Conservation (phyloP, 2,888 invertebrate genomes). For the Gisinianus flammeolus region DNA sequence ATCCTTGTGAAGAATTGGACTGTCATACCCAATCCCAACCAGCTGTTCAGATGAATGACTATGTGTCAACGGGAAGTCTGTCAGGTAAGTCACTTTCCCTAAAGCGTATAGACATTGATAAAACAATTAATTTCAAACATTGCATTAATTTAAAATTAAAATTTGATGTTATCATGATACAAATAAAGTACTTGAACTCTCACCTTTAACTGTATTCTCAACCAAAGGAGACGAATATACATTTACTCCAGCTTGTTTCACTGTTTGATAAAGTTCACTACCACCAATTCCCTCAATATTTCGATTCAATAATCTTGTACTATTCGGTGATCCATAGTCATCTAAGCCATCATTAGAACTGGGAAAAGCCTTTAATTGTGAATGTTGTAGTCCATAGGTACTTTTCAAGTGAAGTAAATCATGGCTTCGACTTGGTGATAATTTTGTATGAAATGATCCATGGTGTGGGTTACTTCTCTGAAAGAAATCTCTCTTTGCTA, state of each 20-base stretch:
- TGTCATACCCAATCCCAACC: conserved; percentile 11
- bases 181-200: no score
- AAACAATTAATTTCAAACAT: no score
- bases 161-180: no score
- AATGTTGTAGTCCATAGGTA: conserved; percentile 53
- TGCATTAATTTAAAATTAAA: no score
- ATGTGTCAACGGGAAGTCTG: conserved; percentile 52
- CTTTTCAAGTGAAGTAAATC: conserved; percentile 56
- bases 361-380: conserved; percentile 47
- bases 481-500: conserved; percentile 52
- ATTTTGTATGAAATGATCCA: conserved; percentile 56
- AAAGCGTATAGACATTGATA: no score
- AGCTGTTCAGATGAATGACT: conserved; percentile 39
- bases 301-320: conserved; percentile 16
- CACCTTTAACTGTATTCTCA: conserved; percentile 54
- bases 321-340: conserved; percentile 23
- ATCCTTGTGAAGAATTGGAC: conserved; percentile 44
- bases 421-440: conserved; percentile 56
- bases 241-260: not conserved
- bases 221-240: conserved; percentile 44
- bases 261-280: conserved; percentile 18
- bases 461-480: conserved; percentile 56
- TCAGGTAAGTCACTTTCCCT: conserved; percentile 57
- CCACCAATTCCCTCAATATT: not conserved
- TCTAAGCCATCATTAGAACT: conserved; percentile 44